These are phyloP conservation scores for Mythimna pallens DNA, from an alignment of 2,888 invertebrate genomes.

Conservation along the genomic window DNA sequence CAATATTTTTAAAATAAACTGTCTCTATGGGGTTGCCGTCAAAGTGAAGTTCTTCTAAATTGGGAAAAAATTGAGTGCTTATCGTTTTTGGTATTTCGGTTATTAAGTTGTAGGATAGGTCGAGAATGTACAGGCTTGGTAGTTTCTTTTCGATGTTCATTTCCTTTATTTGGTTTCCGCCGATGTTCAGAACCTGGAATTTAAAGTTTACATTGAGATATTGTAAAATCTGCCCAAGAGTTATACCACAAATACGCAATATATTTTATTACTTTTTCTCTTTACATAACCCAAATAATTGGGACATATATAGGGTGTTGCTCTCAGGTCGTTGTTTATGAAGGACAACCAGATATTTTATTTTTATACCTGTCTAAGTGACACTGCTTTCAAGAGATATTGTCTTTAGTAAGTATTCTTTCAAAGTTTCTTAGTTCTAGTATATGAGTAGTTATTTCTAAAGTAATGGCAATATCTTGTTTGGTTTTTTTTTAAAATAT, in stretches of 20 bases:
- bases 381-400: not conserved
- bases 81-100: slow-evolving; percentile 84
- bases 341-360: not conserved
- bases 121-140: slow-evolving; percentile 84
- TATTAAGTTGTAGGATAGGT: slow-evolving; percentile 88
- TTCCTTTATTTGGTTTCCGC: slow-evolving; percentile 85
- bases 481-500: no score
- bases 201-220: not conserved
- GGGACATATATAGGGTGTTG: not conserved
- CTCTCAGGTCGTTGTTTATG: not conserved
- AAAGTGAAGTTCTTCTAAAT: slow-evolving; percentile 86
- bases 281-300: not conserved
- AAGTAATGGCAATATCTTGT: no score
- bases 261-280: not conserved
- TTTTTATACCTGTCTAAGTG: not conserved
- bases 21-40: slow-evolving; percentile 88
- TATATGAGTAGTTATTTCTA: not conserved
- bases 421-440: not conserved
- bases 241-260: no score
- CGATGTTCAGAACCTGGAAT: slow-evolving; percentile 85
- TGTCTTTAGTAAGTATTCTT: no score
- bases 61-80: slow-evolving; percentile 83
- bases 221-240: not conserved
- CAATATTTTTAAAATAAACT: slow-evolving; percentile 86
- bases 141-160: slow-evolving; percentile 84